These are phyloP conservation scores for Psephotus haematonotus DNA, from an alignment of 2,113 vertebrate genomes.

Conservation along the genomic window DNA sequence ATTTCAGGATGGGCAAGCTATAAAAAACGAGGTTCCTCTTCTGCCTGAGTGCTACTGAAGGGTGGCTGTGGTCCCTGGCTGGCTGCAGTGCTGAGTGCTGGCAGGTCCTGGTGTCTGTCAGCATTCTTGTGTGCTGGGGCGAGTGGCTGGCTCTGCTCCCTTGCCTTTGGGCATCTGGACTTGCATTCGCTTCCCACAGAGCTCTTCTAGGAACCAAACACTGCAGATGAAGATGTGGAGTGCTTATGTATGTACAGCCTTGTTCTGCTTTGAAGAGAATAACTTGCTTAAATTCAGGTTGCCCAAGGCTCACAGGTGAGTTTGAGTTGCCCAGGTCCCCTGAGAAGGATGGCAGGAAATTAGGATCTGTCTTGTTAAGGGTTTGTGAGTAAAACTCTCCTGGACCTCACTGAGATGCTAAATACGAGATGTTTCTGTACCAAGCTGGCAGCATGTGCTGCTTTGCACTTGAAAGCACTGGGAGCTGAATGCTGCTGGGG, in stretches of 20 bases:
- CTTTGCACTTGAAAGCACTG: neutral
- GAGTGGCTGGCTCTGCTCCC: conserved; percentile 1
- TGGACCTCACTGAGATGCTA: neutral
- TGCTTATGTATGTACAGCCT: neutral
- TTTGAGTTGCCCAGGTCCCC: neutral
- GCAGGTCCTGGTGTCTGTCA: neutral
- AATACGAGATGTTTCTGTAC: neutral
- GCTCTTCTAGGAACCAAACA: neutral
- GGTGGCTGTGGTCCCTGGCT: conserved; percentile 14
- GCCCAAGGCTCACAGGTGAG: neutral
- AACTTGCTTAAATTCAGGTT: neutral
- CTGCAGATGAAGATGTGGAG: neutral
- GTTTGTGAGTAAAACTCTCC: neutral
- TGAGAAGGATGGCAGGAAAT: neutral
- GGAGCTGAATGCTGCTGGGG: neutral
- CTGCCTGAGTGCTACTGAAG: neutral
- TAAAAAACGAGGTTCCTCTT: conserved; percentile 2
- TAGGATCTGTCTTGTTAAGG: neutral
- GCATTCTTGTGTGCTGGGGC: neutral
- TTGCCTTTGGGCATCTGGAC: neutral
- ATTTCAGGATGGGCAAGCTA: neutral
- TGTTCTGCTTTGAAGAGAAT: neutral
- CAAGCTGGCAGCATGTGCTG: neutral
- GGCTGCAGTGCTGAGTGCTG: neutral
- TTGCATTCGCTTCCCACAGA: neutral